Conservation (phyloP, 2,888 invertebrate species). For the Stratiomys singularior region DNA sequence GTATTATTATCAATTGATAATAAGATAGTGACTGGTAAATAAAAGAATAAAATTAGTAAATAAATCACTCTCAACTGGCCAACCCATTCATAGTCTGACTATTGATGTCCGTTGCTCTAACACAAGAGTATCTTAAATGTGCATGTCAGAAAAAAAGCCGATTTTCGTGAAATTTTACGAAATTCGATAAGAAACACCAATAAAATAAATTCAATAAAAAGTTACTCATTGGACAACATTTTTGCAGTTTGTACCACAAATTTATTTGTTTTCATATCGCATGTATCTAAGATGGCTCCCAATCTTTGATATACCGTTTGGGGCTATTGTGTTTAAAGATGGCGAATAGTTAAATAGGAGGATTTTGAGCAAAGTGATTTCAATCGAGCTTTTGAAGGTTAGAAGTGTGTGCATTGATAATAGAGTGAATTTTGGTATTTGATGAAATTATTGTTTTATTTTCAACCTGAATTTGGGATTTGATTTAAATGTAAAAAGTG, state of each 20-base stretch:
- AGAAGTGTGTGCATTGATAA: neutral
- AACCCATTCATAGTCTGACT: no score
- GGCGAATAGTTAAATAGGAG: neutral
- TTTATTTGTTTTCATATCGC: neutral
- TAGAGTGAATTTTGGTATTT: neutral
- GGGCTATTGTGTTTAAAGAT: neutral
- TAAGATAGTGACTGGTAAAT: no score
- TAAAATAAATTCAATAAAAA: no score
- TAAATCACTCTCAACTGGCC: no score
- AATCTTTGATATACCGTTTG: neutral
- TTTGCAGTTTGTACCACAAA: constrained; percentile 32
- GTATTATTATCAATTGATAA: no score
- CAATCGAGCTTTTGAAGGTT: neutral
- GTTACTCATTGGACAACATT: neutral
- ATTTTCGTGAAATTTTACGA: no score
- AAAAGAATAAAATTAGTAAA: no score
- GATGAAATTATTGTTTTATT: no score
- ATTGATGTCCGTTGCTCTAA: no score
- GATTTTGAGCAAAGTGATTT: constrained; percentile 63
- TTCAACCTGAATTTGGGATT: neutral
- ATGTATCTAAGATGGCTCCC: constrained; percentile 55
- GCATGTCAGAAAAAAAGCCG: no score
- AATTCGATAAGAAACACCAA: no score
- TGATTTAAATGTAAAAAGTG: neutral
- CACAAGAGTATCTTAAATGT: no score